Percentiles rank a stretch among this genome's conserved stretches.
Evolutionary conservation across 1,140 invertebrate species (phyloP).

Genomic region (Aphaenogaster rudis): DNA sequence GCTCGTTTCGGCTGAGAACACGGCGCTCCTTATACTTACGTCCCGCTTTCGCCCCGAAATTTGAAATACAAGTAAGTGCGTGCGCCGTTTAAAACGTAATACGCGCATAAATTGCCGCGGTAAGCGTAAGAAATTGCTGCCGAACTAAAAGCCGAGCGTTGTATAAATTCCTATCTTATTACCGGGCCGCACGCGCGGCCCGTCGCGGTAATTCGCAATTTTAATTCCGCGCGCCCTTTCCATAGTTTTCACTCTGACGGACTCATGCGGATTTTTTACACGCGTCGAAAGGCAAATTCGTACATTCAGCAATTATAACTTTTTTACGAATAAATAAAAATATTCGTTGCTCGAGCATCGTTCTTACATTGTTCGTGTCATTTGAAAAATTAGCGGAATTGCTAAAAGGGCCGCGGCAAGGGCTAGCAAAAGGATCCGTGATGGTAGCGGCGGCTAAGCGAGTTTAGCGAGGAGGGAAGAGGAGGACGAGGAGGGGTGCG

Average conservation of each 20-base stretch:
- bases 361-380: background rate
- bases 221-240: constrained; percentile 10
- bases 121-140: constrained; percentile 47
- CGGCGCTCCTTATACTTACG: constrained; percentile 52
- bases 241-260: background rate
- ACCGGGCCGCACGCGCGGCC: background rate
- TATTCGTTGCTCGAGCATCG: background rate
- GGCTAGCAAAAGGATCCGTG: background rate
- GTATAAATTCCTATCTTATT: constrained; percentile 54
- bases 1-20: constrained; percentile 54
- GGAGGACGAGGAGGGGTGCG: background rate
- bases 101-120: constrained; percentile 60
- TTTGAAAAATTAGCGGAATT: background rate
- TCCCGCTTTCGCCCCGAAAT: constrained; percentile 55
- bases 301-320: background rate
- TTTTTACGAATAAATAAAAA: background rate
- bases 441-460: background rate
- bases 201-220: constrained; percentile 36
- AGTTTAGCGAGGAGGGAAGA: constrained; percentile 38
- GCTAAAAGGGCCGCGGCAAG: background rate
- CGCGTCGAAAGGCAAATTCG: background rate
- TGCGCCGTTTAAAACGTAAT: constrained; percentile 52
- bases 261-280: constrained; percentile 13
- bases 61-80: constrained; percentile 48
- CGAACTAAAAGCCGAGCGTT: constrained; percentile 49